These are phyloP conservation scores for Oncorhynchus mykiss DNA, from an alignment of 2,113 vertebrate species.

Conservation along the genomic window DNA sequence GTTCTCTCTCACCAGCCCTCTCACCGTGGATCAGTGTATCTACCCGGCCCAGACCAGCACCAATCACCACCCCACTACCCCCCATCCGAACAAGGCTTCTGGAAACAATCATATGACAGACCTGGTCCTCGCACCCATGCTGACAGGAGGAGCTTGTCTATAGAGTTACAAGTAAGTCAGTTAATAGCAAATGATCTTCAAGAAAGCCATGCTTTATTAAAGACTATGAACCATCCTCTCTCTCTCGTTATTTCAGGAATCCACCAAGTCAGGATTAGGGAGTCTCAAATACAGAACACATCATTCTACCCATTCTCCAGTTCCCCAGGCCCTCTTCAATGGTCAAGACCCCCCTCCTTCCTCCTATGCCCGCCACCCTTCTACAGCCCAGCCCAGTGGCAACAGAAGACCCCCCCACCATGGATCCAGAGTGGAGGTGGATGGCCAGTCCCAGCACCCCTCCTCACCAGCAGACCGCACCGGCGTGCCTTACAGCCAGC, in stretches of 20 bases:
- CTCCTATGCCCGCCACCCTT: constrained; percentile 16
- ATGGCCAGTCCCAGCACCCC: constrained; percentile 62
- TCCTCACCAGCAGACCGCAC: constrained; percentile 88
- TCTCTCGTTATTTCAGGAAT: constrained; percentile 56
- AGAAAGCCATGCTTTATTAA: too few relatives aligned
- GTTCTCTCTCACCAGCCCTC: constrained; percentile 46
- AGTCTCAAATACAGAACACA: constrained; percentile 48
- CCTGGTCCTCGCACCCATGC: constrained; percentile 68
- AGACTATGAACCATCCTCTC: neutral
- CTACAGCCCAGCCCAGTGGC: constrained; percentile 8
- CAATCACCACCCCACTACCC: constrained; percentile 68
- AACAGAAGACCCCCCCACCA: constrained; percentile 52
- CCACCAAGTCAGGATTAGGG: constrained; percentile 62
- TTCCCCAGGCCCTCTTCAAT: neutral
- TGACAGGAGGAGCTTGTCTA: constrained; percentile 76
- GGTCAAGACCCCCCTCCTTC: constrained; percentile 26
- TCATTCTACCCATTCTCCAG: constrained; percentile 16
- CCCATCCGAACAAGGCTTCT: constrained; percentile 73
- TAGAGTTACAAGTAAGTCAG: constrained; percentile 78
- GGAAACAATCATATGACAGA: constrained; percentile 73
- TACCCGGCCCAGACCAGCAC: constrained; percentile 52
- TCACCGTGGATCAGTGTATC: constrained; percentile 66
- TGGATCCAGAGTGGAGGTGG: constrained; percentile 61
- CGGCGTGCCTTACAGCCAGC: constrained; percentile 87
- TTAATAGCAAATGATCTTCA: too few relatives aligned